Evolutionary conservation across 2,113 vertebrate species (phyloP), one percentile per base, ranked within the genome.

Genomic region (Eudorcas thomsonii): DNA sequence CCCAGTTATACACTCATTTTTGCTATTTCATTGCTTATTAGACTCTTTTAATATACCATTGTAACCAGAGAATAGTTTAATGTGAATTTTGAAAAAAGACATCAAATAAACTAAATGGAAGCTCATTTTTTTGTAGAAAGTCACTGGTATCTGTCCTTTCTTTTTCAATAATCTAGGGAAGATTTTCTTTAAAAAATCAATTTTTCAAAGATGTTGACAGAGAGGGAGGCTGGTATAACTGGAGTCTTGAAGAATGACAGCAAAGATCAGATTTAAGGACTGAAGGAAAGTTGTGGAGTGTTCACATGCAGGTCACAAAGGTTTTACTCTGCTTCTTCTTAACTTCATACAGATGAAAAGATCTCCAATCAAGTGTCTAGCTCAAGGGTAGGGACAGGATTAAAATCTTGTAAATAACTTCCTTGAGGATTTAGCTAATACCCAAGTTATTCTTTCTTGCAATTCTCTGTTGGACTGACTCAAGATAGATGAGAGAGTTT

Each of bases 351-450:
- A 52, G 16, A 52, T 12, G 48, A 52, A 81, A 50, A 81, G 4
- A 33, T 52, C 48, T 52, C 16, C 5, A 81, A 6, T 52, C 48
- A 52, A 52, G 30, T n/a, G 12, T n/a, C 30, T 81, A 50, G 4
- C 17, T 81, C 45, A 81, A 52, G 10, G 1, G 17, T 21, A 52
- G 4, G 28, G 10, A 52, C 3, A 52, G 48, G 30, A 81, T 52
- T 52, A n/a, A 81, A 33, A 52, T 52, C 78, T n/a, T 81, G 10
- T n/a, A 10, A 14, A 30, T 52, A 81, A 16, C 48, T 52, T 52
- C 5, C 1, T 33, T 52, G 45, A 52, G 78, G 30, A 50, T 30
- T 52, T 81, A 81, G 3, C 0, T 26, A n/a, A 3, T 7, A 12
- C 7, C 4, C 33, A 21, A 16, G 7, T 74, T 48, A 78, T 2